Conservation (phyloP, 2,113 vertebrate genomes). For the Ranitomeya imitator region DNA sequence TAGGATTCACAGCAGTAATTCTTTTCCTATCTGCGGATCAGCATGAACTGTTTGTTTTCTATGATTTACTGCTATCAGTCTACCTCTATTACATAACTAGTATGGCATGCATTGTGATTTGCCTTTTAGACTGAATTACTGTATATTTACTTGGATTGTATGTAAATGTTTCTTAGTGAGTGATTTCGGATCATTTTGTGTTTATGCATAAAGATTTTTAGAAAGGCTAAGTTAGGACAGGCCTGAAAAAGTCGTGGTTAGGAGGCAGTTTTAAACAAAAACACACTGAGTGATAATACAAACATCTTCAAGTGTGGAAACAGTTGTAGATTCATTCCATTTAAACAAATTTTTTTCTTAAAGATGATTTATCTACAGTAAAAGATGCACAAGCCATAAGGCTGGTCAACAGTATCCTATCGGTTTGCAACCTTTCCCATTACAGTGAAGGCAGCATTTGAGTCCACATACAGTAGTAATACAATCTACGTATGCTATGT, state of each 20-base stretch:
- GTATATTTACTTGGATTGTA: slow-evolving; percentile 28
- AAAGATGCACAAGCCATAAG: neutral
- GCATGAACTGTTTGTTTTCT: slow-evolving; percentile 19
- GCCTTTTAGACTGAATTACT: neutral
- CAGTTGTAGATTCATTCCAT: neutral
- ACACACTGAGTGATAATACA: slow-evolving; percentile 8
- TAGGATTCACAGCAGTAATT: neutral
- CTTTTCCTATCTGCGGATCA: neutral
- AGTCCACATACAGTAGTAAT: neutral
- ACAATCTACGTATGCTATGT: neutral
- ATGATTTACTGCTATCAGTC: neutral
- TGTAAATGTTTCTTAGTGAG: slow-evolving; percentile 38
- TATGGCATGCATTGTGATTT: neutral
- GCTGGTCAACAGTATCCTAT: neutral
- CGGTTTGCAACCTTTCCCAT: neutral
- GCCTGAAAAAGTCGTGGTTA: neutral
- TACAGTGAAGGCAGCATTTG: neutral
- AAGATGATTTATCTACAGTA: neutral
- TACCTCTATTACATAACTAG: neutral
- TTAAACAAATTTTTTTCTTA: neutral
- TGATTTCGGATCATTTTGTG: slow-evolving; percentile 33
- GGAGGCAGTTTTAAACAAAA: slow-evolving; percentile 17
- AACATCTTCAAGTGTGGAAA: slow-evolving; percentile 19
- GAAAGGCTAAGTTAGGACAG: slow-evolving; percentile 35
- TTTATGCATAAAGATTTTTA: neutral